Base-by-base conservation (phyloP, 2,113 vertebrate genomes). In the Pterocles orientalis region DNA sequence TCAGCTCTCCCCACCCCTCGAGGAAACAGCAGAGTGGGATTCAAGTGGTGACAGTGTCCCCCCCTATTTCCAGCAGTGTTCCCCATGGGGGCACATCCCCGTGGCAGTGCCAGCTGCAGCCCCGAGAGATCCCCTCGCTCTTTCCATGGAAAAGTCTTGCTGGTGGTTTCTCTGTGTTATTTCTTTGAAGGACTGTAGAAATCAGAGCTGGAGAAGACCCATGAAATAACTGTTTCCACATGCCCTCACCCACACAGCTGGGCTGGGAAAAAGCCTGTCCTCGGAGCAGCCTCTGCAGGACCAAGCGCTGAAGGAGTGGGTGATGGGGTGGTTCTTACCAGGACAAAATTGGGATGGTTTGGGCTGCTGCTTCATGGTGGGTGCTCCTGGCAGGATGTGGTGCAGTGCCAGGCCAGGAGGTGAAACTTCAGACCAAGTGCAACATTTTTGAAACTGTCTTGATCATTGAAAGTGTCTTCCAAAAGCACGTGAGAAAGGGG, bases 211-310 rank as follows among this genome's bases (percentile, higher is more conserved):
- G 81, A 95, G 81, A 39, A 75, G 51, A 79, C 66, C 73, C 66
- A 19, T 57, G 62, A 70, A 87, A 43, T 91, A 94, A 91, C 29
- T 89, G 50, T 84, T 91, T 90, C 85, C 87, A 92, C 18, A 26
- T 87, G 84, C 43, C 34, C 61, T 95, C 90, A 73, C 50, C 92
- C 76, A 57, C 79, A 39, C 75, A 15, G 68, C 47, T 1, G 4
- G 48, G 53, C 89, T 88, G 76, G 78, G 73, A 39, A 88, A 71
- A 92, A 76, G 7, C 26, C 34, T 13, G 6, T 92, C 3, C 57
- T 69, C 0, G 0, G 54, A 78, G 76, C 54, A 80, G 66, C 71
- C n/a, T 75, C 69, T 43, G 21, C 23, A 43, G 71, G 50, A 70
- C 12, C 0, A 3, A 19, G 50, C 43, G 23, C 20, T 89, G 82